Evolutionary conservation across 2,888 invertebrate genomes (phyloP), one percentile per base, ranked within the genome.

Genomic region (Drosophila merina): DNA sequence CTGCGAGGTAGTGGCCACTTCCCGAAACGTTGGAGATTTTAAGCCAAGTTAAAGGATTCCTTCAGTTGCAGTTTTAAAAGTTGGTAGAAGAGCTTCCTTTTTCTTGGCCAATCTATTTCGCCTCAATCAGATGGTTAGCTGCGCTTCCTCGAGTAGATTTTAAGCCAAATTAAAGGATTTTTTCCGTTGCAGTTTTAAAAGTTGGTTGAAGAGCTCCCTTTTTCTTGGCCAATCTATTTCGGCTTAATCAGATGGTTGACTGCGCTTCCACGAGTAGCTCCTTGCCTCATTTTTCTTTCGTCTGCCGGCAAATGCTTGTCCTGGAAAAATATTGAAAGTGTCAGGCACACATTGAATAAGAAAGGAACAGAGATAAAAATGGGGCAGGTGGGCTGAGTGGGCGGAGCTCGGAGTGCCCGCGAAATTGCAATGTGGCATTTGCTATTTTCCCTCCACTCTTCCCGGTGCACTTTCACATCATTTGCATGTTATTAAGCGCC

Each of bases 1-100:
- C 81, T 85, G 89, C 84, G 84, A 90, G 90, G 90, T 90, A 90
- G 90, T 90, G 89, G 90, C 90, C 81, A 77, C 85, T 89, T 89
- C 89, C 90, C 90, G 74, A 69, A 25, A 20, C 25, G 44, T 6
- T 42, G 9, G 1, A 33, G 40, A 4, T 40, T 40, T 12, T 40
- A 6, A 40, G 7, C 5, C 40, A 12, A 20, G 20, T 20, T 20
- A 20, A 1, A 20, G 20, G 20, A 20, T 20, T 20, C 10, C 4
- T 38, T 38, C n/a, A n/a, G 38, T 38, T 38, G 6, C 4, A 28
- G n/a, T 12, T 0, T 42, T 42, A 42, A 42, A 14, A 8, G 8
- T 20, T 20, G 40, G 14, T 12, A 40, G 7, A 14, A 40, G 9
- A 14, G 9, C 2, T 8, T n/a, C 31, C n/a, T 36, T n/a, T 2